Percentiles rank a stretch among this genome's conserved stretches.
These are phyloP conservation scores for Dryomyza anilis DNA, from an alignment of 2,888 invertebrate genomes.

Conservation along the genomic window DNA sequence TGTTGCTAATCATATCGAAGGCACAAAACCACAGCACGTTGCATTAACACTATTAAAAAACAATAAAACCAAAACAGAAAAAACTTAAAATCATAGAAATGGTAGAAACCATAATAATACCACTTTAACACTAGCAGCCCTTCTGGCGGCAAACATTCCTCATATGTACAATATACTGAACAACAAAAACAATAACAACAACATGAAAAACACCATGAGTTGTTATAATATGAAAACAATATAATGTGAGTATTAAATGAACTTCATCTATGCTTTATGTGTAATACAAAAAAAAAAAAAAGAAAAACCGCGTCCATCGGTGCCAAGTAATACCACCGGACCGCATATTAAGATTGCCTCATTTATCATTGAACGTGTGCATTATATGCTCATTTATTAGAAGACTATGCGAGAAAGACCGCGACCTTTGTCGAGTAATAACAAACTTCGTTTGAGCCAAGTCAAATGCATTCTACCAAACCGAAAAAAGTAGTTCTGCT, in stretches of 20 bases:
- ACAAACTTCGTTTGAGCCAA: too few species aligned
- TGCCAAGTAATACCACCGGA: background rate
- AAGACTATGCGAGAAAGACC: background rate
- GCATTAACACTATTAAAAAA: conserved; percentile 19
- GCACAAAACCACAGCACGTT: conserved; percentile 14
- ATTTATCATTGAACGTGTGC: conserved; percentile 20
- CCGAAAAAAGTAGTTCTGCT: too few species aligned
- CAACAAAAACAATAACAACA: background rate
- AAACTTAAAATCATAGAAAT: background rate
- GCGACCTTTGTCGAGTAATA: too few species aligned
- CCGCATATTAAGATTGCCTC: conserved; percentile 22
- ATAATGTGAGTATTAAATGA: conserved; percentile 17
- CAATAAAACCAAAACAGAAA: conserved; percentile 8
- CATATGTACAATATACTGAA: background rate
- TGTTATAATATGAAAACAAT: conserved; percentile 3
- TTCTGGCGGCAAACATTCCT: conserved; percentile 19
- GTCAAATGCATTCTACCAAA: too few species aligned
- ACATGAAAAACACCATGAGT: background rate
- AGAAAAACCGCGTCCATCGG: too few species aligned
- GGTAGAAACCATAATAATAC: background rate
- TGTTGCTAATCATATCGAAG: conserved; percentile 3
- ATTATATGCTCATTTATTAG: conserved; percentile 22
- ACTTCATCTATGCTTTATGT: background rate
- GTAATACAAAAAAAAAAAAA: too few species aligned
- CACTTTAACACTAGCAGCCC: conserved; percentile 15